phyloP scores from a whole-genome alignment of 1,140 invertebrate species.

The Sycobia sp. region DNA sequence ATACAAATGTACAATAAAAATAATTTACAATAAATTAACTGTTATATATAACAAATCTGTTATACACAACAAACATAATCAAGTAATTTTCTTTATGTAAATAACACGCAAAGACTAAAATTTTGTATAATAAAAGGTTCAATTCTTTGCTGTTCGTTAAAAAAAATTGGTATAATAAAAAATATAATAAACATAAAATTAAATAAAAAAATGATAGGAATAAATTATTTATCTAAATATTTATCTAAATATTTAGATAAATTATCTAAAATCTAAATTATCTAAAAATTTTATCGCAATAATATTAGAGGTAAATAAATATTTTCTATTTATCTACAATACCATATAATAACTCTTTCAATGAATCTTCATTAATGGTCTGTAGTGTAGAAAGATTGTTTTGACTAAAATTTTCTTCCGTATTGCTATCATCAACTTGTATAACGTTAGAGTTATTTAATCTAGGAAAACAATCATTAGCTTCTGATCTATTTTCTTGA shows the following conservation, averaged over 20 bases:
- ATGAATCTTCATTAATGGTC: conserved; percentile 63
- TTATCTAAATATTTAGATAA: too few relatives aligned
- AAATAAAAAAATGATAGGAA: conserved; percentile 1
- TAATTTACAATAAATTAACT: conserved; percentile 7
- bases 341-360: conserved; percentile 61
- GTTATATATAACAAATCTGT: conserved; percentile 1
- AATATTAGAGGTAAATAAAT: background rate
- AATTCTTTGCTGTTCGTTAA: too few relatives aligned
- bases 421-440: conserved; percentile 22
- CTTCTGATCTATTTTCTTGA: conserved; percentile 35
- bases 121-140: too few relatives aligned
- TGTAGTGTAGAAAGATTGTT: conserved; percentile 41
- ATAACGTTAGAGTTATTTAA: conserved; percentile 32
- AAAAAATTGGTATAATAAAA: too few relatives aligned
- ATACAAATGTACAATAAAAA: background rate
- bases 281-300: too few relatives aligned
- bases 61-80: too few relatives aligned
- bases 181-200: too few relatives aligned
- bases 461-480: conserved; percentile 35
- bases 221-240: conserved; percentile 3
- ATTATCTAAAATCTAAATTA: background rate
- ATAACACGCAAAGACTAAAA: conserved; percentile 4
- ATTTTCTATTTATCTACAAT: conserved; percentile 45
- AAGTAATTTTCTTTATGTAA: too few relatives aligned
- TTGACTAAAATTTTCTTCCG: conserved; percentile 35